Evolutionary conservation across 2,888 invertebrate species (phyloP), one percentile per base, ranked within the genome.

Genomic region (Meliscaeva auricollis): DNA sequence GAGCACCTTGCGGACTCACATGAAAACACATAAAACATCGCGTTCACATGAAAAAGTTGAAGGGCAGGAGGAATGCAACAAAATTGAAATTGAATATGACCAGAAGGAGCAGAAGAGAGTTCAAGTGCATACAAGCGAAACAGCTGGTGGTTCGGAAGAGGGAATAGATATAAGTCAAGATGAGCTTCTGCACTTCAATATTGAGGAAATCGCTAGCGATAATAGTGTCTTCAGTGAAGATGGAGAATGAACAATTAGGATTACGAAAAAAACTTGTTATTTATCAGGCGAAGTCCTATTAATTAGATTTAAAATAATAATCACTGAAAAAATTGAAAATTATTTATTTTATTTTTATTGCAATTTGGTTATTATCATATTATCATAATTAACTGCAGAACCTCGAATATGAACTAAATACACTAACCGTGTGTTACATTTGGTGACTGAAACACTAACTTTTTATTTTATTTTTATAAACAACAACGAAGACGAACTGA

Each of bases 1-100:
- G 0, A 92, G 93, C 0, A 93, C 93, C 0, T 88, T 94, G 83
- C 94, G 94, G 50, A 89, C 92, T 0, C 94, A 94, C 88, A 89
- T 93, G 15, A 93, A 93, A 62, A 90, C 92, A 38, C 94, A 94
- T 70, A 85, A 64, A 17, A 5, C 8, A 3, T 38, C 35, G 9
- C 22, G 0, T 7, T 46, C 8, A 13, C 11, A 64, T 1, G 6
- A 13, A 48, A 7, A 9, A 15, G 1, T 32, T 66, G 1, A 68
- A 60, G 62, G 13, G 4, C n/a, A 35, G 7, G 22, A 20, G 1
- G 64, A 54, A 7, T 17, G n/a, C 3, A 22, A 11, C 15, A 35
- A 22, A 20, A 26, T 80, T 3, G 77, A 88, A 30, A 68, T 89
- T 0, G 88, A 82, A 5, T 50, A 26, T 62, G 88, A 84, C 62